These are phyloP conservation scores for Stegana nigrithorax DNA, from an alignment of 2,888 invertebrate genomes.

Conservation along the genomic window DNA sequence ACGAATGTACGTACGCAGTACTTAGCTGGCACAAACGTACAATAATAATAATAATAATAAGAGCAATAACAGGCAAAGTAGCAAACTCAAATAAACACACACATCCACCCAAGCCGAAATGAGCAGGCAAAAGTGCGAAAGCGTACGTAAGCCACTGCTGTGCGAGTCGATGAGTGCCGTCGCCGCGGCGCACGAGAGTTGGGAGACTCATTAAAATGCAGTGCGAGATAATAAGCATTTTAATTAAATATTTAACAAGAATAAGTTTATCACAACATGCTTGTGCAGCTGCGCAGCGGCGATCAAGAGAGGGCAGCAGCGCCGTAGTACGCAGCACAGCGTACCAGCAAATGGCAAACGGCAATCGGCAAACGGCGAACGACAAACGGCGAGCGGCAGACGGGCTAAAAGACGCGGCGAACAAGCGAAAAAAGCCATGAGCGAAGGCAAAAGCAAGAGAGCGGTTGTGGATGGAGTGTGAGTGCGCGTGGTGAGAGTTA, in stretches of 20 bases:
- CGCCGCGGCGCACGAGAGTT: conserved; percentile 41
- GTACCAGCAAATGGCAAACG: too few species aligned
- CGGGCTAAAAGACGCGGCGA: too few species aligned
- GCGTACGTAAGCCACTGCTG: too few species aligned
- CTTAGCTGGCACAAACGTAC: conserved; percentile 1
- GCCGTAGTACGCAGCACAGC: too few species aligned
- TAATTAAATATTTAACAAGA: conserved; percentile 66
- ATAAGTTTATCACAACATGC: conserved; percentile 65
- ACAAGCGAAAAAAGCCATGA: too few species aligned
- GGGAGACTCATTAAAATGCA: conserved; percentile 61
- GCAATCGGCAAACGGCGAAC: too few species aligned
- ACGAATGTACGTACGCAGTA: too few species aligned
- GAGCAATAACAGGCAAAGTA: conserved; percentile 44
- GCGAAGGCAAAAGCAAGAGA: too few species aligned
- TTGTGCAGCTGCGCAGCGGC: not conserved
- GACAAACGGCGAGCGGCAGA: too few species aligned
- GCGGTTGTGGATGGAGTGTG: too few species aligned
- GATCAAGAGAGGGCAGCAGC: not conserved
- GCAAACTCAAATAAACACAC: conserved; percentile 57
- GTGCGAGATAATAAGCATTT: conserved; percentile 47
- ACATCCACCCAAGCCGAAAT: not conserved
- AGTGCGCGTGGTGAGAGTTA: too few species aligned
- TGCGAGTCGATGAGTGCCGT: too few species aligned
- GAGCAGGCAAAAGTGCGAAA: not conserved
- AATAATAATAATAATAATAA: conserved; percentile 2